A percentile compares a stretch with the other conserved stretches of the same genome.
Conservation (phyloP, 2,888 invertebrate genomes). For the Melanotus villosus region DNA sequence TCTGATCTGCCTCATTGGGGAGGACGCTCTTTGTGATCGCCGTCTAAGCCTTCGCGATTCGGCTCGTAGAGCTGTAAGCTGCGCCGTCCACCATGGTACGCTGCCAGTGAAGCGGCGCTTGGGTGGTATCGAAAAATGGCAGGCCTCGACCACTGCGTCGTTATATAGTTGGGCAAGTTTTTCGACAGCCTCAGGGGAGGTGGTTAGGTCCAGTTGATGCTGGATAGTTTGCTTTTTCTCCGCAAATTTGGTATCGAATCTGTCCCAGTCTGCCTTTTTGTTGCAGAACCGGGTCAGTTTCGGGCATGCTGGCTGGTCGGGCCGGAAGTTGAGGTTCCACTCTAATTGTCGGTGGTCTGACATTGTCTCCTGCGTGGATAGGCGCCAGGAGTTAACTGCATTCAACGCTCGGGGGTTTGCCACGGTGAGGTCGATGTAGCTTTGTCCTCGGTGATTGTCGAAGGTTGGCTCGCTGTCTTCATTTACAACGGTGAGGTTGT, state of each 20-base stretch:
- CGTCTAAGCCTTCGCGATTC: background rate
- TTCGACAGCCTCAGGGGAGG: background rate
- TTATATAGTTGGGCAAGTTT: background rate
- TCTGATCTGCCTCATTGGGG: too few species aligned
- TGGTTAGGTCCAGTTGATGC: too few species aligned
- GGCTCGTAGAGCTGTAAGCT: background rate
- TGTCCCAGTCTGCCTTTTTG: background rate
- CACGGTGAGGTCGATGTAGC: background rate
- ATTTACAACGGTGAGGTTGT: background rate
- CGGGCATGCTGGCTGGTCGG: background rate
- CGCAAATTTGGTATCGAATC: background rate
- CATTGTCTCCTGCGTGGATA: too few species aligned
- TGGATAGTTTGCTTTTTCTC: too few species aligned
- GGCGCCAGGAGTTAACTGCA: background rate
- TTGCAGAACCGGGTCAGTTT: background rate
- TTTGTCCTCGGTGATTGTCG: background rate
- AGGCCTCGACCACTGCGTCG: background rate
- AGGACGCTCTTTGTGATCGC: too few species aligned
- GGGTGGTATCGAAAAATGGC: background rate
- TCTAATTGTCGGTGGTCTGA: background rate
- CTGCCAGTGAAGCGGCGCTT: background rate
- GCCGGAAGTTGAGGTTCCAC: background rate
- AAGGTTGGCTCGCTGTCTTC: background rate
- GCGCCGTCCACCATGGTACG: background rate
- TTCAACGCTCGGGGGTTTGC: background rate